Conservation (phyloP, 2,797 vertebrate genomes). For the Masticophis lateralis region DNA sequence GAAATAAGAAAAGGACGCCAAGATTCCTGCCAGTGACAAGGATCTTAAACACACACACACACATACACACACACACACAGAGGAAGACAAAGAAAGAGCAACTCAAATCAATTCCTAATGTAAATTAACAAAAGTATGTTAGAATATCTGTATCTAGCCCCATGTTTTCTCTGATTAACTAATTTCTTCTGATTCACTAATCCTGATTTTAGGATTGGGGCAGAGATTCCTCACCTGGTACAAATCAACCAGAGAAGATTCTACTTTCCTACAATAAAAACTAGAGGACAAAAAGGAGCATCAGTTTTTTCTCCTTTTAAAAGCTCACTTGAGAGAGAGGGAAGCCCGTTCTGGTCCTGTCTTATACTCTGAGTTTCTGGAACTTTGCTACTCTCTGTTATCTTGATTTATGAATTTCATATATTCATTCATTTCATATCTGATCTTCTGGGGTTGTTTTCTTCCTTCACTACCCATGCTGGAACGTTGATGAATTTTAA, state of each 20-base stretch:
- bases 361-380: not conserved
- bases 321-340: not conserved
- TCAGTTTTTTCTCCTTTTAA: not conserved
- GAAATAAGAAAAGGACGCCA: not conserved
- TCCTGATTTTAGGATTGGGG: not conserved
- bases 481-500: not conserved
- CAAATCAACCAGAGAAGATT: not conserved
- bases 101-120: not conserved
- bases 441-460: not conserved
- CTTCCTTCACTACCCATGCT: not conserved
- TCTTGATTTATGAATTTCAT: not conserved
- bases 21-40: not conserved
- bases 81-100: not conserved
- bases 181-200: not conserved
- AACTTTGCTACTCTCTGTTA: not conserved
- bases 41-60: not conserved
- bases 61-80: not conserved
- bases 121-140: not conserved
- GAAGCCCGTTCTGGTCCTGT: not conserved
- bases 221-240: not conserved
- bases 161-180: not conserved
- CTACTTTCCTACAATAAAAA: not conserved
- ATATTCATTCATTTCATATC: not conserved
- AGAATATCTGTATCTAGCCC: not conserved
- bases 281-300: not conserved